Base-by-base conservation (phyloP, 2,113 vertebrate genomes). In the Ovis aries region DNA sequence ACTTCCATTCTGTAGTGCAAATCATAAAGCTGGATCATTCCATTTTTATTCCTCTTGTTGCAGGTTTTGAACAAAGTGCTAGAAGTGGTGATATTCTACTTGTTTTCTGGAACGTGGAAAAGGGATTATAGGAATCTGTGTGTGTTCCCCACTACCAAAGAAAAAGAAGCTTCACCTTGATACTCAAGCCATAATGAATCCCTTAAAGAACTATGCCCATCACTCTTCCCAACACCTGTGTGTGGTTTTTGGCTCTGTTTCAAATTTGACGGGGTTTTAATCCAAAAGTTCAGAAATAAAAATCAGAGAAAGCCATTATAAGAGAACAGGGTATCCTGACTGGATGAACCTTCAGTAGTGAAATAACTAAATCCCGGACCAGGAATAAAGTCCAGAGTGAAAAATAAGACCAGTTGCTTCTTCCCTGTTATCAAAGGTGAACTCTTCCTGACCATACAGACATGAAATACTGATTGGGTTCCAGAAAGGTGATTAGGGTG, bases 41-140 rank as follows among this genome's bases (percentile, higher is more conserved):
- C 4, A 36, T 97, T 98, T 96, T 97, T 53, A 86, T 97, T 92
- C 80, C n/a, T 6, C 62, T 97, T 84, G 60, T 95, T 97, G 93
- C 71, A 98, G 93, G 87, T 91, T 98, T 98, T 92, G 45, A 97
- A 83, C 83, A 91, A 60, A 57, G 87, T 67, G 7, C 0, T 7
- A 40, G 95, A n/a, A 77, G 14, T 91, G 50, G 86, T 88, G 52
- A 90, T 21, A 60, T 95, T 43, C 82, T 53, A 25, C 25, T 53
- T 85, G 40, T 90, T 31, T 67, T 90, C 40, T 29, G 67, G 78
- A 96, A 53, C 0, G 0, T 13, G 17, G 84, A 91, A 50, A 83
- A 55, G 29, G 96, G 93, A 94, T 16, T 78, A 33, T 29, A 60
- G 71, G 50, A 21, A 87, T 43, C 14, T 27, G 19, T 36, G 21